A percentile compares a stretch with the other conserved stretches of the same genome.
Evolutionary conservation across 2,888 invertebrate species (phyloP).

Genomic region (Arge pagana): DNA sequence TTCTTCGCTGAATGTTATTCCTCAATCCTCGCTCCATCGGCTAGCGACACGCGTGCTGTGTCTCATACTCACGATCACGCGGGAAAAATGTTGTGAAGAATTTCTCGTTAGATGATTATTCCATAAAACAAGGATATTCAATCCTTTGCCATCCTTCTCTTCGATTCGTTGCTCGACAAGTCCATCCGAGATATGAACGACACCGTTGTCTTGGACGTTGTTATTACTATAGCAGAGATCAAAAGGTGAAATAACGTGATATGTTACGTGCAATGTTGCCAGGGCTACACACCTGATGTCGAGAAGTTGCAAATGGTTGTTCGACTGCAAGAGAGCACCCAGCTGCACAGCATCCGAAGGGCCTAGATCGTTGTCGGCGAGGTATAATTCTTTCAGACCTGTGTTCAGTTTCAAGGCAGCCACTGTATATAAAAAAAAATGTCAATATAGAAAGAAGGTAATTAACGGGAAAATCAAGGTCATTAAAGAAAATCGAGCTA

Average conservation of each 20-base stretch:
- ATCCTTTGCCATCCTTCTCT: conserved; percentile 63
- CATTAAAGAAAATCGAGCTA: too few relatives aligned
- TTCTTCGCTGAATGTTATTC: too few relatives aligned
- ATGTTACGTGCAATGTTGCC: too few relatives aligned
- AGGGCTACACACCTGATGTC: conserved; percentile 75
- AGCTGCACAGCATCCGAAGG: conserved; percentile 78
- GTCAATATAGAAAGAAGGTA: too few relatives aligned
- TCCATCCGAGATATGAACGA: conserved; percentile 74
- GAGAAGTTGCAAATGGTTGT: conserved; percentile 75
- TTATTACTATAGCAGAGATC: too few relatives aligned
- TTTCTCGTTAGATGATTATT: conserved; percentile 82
- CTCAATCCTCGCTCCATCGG: too few relatives aligned
- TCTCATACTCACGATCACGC: conserved; percentile 70
- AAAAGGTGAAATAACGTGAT: background rate
- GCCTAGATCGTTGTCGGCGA: conserved; percentile 80
- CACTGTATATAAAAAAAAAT: too few relatives aligned
- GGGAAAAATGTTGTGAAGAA: conserved; percentile 68
- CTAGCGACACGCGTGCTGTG: too few relatives aligned
- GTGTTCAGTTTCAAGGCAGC: conserved; percentile 79
- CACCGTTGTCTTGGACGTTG: conserved; percentile 71
- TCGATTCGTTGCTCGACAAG: conserved; percentile 69
- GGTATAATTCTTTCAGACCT: conserved; percentile 76
- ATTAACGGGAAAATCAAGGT: too few relatives aligned
- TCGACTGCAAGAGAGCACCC: conserved; percentile 74
- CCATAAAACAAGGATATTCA: conserved; percentile 81